phyloP scores from a whole-genome alignment of 2,888 invertebrate genomes.

The Andrena bicolor region DNA sequence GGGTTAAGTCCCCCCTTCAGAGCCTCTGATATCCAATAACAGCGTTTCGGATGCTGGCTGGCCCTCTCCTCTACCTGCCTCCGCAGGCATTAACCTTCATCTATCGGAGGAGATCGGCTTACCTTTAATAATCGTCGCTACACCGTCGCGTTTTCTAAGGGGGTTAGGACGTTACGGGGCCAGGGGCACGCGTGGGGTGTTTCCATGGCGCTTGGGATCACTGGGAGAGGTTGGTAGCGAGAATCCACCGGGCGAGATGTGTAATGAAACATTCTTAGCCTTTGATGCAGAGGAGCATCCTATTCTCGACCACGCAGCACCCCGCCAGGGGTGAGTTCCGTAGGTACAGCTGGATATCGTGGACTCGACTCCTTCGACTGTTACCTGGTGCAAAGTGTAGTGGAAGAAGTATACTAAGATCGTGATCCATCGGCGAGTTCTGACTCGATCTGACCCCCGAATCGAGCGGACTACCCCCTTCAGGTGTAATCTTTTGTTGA shows the following conservation, averaged over 20 bases:
- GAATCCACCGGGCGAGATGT: conserved; percentile 76
- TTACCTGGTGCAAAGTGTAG: too few relatives aligned
- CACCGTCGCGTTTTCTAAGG: conserved; percentile 66
- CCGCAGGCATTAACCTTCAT: conserved; percentile 75
- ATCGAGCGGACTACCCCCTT: too few relatives aligned
- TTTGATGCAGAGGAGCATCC: neutral
- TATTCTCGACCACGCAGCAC: neutral
- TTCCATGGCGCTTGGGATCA: conserved; percentile 79
- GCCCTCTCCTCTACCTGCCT: conserved; percentile 22
- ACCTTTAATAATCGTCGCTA: conserved; percentile 82
- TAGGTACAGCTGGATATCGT: too few relatives aligned
- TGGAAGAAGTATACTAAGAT: too few relatives aligned
- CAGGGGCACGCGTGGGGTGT: conserved; percentile 77
- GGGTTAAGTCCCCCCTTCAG: conserved; percentile 48
- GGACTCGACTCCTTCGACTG: too few relatives aligned
- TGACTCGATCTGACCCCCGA: too few relatives aligned
- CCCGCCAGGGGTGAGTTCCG: too few relatives aligned
- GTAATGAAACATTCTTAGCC: conserved; percentile 83
- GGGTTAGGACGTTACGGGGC: conserved; percentile 70
- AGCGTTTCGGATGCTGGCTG: conserved; percentile 39
- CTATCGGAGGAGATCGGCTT: conserved; percentile 82
- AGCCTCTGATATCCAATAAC: conserved; percentile 73
- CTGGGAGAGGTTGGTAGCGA: conserved; percentile 63
- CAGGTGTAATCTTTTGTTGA: too few relatives aligned
- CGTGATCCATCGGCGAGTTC: too few relatives aligned